These are phyloP conservation scores for Mallotus villosus DNA, from an alignment of 2,797 vertebrate species.

Conservation along the genomic window DNA sequence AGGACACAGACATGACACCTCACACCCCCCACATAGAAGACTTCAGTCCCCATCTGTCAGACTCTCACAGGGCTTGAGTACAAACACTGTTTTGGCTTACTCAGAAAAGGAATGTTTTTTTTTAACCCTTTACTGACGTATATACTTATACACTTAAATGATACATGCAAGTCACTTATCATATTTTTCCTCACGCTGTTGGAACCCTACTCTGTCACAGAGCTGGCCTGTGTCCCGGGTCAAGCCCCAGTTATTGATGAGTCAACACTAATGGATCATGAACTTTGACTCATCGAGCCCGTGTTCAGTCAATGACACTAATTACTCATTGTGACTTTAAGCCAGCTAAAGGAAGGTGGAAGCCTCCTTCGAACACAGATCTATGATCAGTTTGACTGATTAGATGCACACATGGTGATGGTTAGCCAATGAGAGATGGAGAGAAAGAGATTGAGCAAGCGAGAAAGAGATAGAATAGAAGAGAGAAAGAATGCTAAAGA, in stretches of 20 bases:
- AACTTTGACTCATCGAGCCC: slow-evolving; percentile 60
- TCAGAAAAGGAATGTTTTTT: neutral
- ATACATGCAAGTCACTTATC: too few relatives aligned
- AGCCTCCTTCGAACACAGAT: neutral
- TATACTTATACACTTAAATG: too few relatives aligned
- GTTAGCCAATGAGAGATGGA: neutral
- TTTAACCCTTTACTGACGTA: neutral
- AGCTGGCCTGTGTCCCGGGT: neutral
- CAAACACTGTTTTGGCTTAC: too few relatives aligned
- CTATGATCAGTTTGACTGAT: neutral
- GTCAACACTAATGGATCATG: slow-evolving; percentile 3
- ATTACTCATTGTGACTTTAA: slow-evolving; percentile 61
- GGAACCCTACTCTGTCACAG: neutral
- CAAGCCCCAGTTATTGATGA: neutral
- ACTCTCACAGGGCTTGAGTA: too few relatives aligned
- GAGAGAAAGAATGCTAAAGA: too few relatives aligned
- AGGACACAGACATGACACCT: too few relatives aligned
- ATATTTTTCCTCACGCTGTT: too few relatives aligned
- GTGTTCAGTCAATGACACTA: slow-evolving; percentile 57
- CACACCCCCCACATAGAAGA: too few relatives aligned
- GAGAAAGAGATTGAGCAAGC: neutral
- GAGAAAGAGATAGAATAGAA: neutral
- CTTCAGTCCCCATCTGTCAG: too few relatives aligned
- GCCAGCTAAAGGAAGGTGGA: slow-evolving; percentile 30
- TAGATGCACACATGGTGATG: neutral